These are phyloP conservation scores for Haemorhous mexicanus DNA, from an alignment of 2,113 vertebrate genomes.

Conservation along the genomic window DNA sequence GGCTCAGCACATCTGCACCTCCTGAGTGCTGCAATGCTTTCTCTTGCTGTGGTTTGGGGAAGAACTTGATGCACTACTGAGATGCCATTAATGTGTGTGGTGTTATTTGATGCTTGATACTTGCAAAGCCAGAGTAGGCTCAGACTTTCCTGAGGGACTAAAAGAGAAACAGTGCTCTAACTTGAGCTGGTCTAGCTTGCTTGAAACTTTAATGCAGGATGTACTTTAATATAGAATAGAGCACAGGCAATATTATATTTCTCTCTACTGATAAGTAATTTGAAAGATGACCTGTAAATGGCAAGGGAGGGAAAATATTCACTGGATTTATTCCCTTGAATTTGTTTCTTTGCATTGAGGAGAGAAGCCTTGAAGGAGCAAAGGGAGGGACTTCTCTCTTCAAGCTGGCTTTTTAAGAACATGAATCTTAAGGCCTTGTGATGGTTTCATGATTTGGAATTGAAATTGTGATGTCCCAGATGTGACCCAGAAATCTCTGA, in stretches of 20 bases:
- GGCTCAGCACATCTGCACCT: neutral
- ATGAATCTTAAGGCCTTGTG: neutral
- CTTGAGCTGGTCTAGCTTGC: neutral
- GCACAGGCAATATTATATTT: neutral
- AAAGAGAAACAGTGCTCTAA: neutral
- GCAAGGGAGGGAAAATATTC: neutral
- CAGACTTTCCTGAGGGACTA: neutral
- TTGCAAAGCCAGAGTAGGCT: neutral
- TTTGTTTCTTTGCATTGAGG: neutral
- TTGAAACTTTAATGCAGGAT: neutral
- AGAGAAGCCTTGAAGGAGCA: neutral
- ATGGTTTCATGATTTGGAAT: neutral
- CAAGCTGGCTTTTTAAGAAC: neutral
- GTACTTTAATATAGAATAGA: neutral
- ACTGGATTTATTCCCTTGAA: neutral
- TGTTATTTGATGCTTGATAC: neutral
- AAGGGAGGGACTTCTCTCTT: neutral
- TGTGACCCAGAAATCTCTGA: neutral
- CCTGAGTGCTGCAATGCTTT: neutral
- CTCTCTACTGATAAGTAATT: neutral
- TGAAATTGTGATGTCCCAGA: neutral
- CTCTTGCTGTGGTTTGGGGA: neutral
- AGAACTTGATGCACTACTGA: neutral
- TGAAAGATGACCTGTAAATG: neutral
- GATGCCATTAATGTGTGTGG: neutral